Base-by-base conservation (phyloP, 1,140 invertebrate species). In the Agrypnia vestita region DNA sequence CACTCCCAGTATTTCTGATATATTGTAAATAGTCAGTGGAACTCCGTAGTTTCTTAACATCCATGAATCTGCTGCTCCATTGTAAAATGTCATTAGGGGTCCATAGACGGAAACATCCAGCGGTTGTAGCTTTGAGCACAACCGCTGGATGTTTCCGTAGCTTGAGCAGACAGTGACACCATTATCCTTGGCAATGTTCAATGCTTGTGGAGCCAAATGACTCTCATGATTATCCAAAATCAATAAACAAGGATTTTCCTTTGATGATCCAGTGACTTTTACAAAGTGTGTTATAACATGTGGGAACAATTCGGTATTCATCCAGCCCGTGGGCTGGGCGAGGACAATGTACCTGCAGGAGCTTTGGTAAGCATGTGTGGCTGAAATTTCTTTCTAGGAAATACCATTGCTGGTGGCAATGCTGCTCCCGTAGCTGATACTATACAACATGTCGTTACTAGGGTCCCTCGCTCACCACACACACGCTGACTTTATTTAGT, bases 1-100 rank as follows among this genome's bases (percentile, higher is more conserved):
- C 12, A 69, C 21, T 43, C 71, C 71, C 9, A 84, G 62, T 11
- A 35, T 1, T 69, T 69, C 64, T 9, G 64, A 13, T 15, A 59
- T 59, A 17, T 59, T 19, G 55, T 59, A 59, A 9, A 59, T 59
- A 9, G 55, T 59, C 13, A 19, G 9, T 15, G 55, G n/a, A 15
- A 10, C 19, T 19, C 55, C 3, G 19, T 10, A 8, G 17, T 15
- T 15, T 19, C 19, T 59, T 13, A n/a, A 17, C 55, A 12, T n/a
- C 9, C 17, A 12, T 9, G n/a, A 15, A 17, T 10, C n/a, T n/a
- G 55, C 55, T 59, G 17, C 17, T 17, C 19, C 19, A 8, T 10
- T 15, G 12, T 59, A n/a, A 17, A 9, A 56, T 9, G 53, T 17
- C 17, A 11, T n/a, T n/a, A n/a, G n/a, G n/a, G n/a, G n/a, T n/a